Evolutionary conservation across 2,113 vertebrate genomes (phyloP), one percentile per base, ranked within the genome.

Genomic region (Phaetusa simplex): DNA sequence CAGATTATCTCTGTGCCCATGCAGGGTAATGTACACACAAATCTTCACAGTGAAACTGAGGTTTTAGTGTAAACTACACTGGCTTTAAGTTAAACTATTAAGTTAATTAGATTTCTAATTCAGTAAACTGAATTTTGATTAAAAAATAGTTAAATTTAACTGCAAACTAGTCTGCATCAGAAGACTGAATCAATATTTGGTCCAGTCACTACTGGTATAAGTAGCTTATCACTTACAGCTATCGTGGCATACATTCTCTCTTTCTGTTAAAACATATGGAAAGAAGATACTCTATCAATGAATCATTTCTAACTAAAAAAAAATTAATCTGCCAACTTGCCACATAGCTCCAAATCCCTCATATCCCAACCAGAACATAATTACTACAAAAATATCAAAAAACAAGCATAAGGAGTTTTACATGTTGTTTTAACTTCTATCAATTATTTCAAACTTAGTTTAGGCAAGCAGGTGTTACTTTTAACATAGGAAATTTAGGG

Each of bases 181-280:
- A 93, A 91, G 49, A 65, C 91, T 92, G 73, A 86, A 22, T 77
- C 71, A 78, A 0, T 78, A 78, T 93, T 94, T 95, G 88, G 83
- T 94, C 96, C 91, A 94, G 71, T 58, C 56, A 49, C 71, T 92
- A 88, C 36, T 47, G 61, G 16, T 64, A 7, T 64, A 95, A 86
- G 26, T 34, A 71, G 80, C 14, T 81, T 67, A 74, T 2, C 30
- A 69, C 77, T 61, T 61, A 67, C 40, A 62, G 61, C 72, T 91
- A 81, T 7, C 17, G 77, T 42, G 80, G 49, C 80, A 66, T 67
- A 65, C 23, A 64, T 67, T 65, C 16, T n/a, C 40, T 74, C 74
- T 49, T 66, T 71, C 53, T 76, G 55, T 90, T 61, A 88, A 69
- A 95, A 72, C 14, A 50, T 18, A 43, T 1, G 32, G 53, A 82